phyloP scores from a whole-genome alignment of 2,797 vertebrate species.

The Hydrolagus colliei region DNA sequence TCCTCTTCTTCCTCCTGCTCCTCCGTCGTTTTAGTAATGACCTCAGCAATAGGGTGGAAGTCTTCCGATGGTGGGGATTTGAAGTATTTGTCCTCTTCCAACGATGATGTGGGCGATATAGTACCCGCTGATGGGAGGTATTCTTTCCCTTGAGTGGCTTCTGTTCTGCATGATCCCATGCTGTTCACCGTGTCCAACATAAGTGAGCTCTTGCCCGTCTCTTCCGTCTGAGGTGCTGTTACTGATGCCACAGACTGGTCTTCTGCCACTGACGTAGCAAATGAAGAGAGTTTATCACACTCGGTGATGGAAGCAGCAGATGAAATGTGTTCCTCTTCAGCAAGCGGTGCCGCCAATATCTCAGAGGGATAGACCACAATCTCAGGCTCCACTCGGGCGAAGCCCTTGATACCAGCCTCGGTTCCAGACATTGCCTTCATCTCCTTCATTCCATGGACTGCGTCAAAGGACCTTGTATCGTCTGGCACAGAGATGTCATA shows the following conservation, averaged over 20 bases:
- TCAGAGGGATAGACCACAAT: conserved; percentile 72
- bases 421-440: conserved; percentile 58
- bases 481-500: conserved; percentile 80
- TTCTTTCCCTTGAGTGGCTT: conserved; percentile 82
- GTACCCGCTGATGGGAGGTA: conserved; percentile 92
- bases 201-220: conserved; percentile 79
- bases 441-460: conserved; percentile 66
- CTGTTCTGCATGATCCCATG: conserved; percentile 74
- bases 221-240: conserved; percentile 87
- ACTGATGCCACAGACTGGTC: conserved; percentile 91
- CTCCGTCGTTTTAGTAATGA: conserved; percentile 59
- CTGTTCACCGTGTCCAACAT: conserved; percentile 80
- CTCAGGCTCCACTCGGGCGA: conserved; percentile 64
- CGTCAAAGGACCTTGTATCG: conserved; percentile 69
- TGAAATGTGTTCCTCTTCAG: conserved; percentile 94
- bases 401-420: conserved; percentile 63
- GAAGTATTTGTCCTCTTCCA: conserved; percentile 96
- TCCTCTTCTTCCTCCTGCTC: conserved; percentile 70
- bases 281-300: conserved; percentile 94
- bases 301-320: conserved; percentile 97
- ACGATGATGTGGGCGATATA: conserved; percentile 92
- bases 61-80: conserved; percentile 94
- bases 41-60: conserved; percentile 64
- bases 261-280: conserved; percentile 89
- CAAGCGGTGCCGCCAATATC: conserved; percentile 85